Evolutionary conservation across 2,888 invertebrate species (phyloP).

Genomic region (Drosophila kokeensis): DNA sequence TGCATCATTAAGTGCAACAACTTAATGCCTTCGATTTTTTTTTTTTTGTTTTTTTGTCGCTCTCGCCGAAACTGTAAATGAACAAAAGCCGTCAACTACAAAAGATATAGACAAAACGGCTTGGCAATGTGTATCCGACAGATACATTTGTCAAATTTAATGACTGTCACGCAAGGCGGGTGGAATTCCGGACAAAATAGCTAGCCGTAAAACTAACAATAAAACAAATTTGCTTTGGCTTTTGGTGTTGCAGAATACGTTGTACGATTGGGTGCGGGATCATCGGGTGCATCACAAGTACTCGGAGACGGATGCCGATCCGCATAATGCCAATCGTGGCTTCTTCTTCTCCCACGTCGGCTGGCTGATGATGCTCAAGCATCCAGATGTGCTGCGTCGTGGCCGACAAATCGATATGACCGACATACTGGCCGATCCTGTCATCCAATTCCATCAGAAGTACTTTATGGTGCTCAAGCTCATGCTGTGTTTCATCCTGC

Average conservation of each 20-base stretch:
- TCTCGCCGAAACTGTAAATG: conserved; percentile 48
- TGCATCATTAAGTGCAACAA: conserved; percentile 76
- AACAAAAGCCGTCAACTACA: conserved; percentile 31
- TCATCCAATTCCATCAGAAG: conserved; percentile 91
- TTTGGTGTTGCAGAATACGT: conserved; percentile 88
- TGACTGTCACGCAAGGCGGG: conserved; percentile 41
- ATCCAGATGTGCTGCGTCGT: conserved; percentile 92
- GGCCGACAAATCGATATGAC: conserved; percentile 93
- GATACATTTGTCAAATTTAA: conserved; percentile 71
- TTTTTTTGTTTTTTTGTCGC: conserved; percentile 8
- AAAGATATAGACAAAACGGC: conserved; percentile 12
- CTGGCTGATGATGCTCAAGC: conserved; percentile 96
- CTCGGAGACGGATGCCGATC: conserved; percentile 93
- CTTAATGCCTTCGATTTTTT: conserved; percentile 60
- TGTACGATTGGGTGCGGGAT: conserved; percentile 94
- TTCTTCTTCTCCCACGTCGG: conserved; percentile 97
- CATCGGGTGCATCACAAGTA: conserved; percentile 93
- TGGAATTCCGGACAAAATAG: not conserved
- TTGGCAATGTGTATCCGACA: conserved; percentile 46
- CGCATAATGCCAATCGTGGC: conserved; percentile 92
- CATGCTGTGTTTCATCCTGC: conserved; percentile 90
- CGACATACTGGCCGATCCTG: conserved; percentile 91
- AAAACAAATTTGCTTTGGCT: not conserved
- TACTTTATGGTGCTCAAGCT: conserved; percentile 89
- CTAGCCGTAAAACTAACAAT: not conserved